Evolutionary conservation across 2,888 invertebrate species (phyloP).

Genomic region (Drosophila setosimentum): DNA sequence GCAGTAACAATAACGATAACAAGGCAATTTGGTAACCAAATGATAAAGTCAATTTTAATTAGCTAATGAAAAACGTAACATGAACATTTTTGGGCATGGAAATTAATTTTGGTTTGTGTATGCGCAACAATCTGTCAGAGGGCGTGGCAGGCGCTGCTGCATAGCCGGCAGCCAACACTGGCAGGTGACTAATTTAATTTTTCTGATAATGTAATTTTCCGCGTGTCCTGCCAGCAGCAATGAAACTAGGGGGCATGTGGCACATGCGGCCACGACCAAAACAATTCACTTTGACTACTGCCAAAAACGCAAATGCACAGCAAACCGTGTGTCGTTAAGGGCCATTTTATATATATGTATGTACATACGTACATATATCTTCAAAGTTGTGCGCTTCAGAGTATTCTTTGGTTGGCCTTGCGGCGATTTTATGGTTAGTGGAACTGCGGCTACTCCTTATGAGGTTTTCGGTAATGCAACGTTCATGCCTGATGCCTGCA

Average conservation of each 20-base stretch:
- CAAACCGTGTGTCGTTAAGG: constrained; percentile 35
- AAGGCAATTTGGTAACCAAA: constrained; percentile 59
- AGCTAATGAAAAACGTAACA: constrained; percentile 65
- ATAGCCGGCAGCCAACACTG: constrained; percentile 21
- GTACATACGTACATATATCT: constrained; percentile 5
- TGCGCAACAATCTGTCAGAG: constrained; percentile 40
- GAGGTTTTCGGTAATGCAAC: constrained; percentile 36
- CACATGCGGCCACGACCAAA: constrained; percentile 11
- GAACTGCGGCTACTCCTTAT: constrained; percentile 10
- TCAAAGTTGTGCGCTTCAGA: constrained; percentile 14
- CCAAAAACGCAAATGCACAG: constrained; percentile 33
- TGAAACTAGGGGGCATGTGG: neutral
- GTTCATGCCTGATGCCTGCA: constrained; percentile 48
- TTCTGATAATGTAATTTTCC: constrained; percentile 61
- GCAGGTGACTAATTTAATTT: constrained; percentile 63
- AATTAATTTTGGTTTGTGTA: constrained; percentile 50
- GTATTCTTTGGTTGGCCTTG: constrained; percentile 10
- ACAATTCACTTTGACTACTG: constrained; percentile 38
- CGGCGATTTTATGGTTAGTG: constrained; percentile 31
- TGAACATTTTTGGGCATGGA: constrained; percentile 48
- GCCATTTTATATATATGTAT: constrained; percentile 6
- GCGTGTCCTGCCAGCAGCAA: constrained; percentile 31
- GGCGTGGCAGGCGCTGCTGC: constrained; percentile 19
- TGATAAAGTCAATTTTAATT: constrained; percentile 73
- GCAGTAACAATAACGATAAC: constrained; percentile 40